phyloP scores from a whole-genome alignment of 1,140 invertebrate genomes.

The Pseudachorutes palmiensis region DNA sequence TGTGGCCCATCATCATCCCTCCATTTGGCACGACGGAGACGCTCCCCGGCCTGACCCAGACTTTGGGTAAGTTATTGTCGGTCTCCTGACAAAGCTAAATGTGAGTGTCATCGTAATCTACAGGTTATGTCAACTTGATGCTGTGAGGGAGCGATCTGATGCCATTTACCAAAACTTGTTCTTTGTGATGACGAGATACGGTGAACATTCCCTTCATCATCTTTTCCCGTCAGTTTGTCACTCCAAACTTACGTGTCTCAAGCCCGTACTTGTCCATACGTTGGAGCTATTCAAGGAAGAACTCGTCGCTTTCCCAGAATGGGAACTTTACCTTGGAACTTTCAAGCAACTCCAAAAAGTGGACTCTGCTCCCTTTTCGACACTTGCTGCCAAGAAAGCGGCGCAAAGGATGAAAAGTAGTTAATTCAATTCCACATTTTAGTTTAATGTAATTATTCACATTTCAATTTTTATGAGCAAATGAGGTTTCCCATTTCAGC shows the following conservation, averaged over 20 bases:
- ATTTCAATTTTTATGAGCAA: too few species aligned
- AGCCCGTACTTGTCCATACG: slow-evolving; percentile 11
- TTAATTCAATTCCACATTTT: too few species aligned
- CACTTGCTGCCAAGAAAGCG: neutral
- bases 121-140: slow-evolving; percentile 45
- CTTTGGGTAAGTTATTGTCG: slow-evolving; percentile 26
- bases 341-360: slow-evolving; percentile 18
- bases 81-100: neutral
- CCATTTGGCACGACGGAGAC: slow-evolving; percentile 41
- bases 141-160: slow-evolving; percentile 61
- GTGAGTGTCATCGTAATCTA: neutral
- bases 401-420: too few species aligned
- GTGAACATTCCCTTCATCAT: slow-evolving; percentile 53
- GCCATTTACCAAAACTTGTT: slow-evolving; percentile 42
- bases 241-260: slow-evolving; percentile 26
- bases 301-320: slow-evolving; percentile 2
- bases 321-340: slow-evolving; percentile 15
- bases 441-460: too few species aligned
- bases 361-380: neutral
- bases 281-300: slow-evolving; percentile 25
- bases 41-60: slow-evolving; percentile 27
- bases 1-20: slow-evolving; percentile 37
- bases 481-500: too few species aligned
- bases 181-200: slow-evolving; percentile 63
- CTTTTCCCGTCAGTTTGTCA: slow-evolving; percentile 31